A percentile compares a stretch with the other conserved stretches of the same genome.
Evolutionary conservation across 2,113 vertebrate genomes (phyloP).

Genomic region (Pomatostomus ruficeps): DNA sequence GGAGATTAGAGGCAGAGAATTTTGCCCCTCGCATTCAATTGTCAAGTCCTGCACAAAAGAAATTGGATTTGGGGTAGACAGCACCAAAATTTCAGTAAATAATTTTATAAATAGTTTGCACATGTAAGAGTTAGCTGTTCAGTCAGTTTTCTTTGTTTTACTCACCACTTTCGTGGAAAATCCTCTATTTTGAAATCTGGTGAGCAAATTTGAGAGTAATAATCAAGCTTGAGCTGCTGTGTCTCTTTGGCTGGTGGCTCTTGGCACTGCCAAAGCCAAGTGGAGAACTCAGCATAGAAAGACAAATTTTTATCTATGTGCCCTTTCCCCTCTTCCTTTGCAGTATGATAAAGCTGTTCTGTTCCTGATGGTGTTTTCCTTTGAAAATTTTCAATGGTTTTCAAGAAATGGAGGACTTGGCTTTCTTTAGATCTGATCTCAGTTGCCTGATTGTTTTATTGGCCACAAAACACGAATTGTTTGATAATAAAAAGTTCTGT

Average conservation of each 20-base stretch:
- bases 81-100: not conserved
- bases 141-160: not conserved
- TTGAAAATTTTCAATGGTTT: not conserved
- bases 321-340: not conserved
- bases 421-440: not conserved
- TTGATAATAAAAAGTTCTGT: not conserved
- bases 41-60: not conserved
- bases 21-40: not conserved
- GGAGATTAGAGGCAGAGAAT: not conserved
- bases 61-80: not conserved
- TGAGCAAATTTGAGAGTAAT: not conserved
- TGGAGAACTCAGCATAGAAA: not conserved
- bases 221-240: not conserved
- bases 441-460: not conserved
- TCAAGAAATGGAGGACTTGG: not conserved
- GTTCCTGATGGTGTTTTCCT: not conserved
- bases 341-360: not conserved
- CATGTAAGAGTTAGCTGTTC: not conserved
- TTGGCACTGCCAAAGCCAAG: rapidly evolving
- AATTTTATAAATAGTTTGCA: not conserved
- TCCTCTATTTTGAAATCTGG: not conserved
- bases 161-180: not conserved
- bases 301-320: not conserved
- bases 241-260: not conserved
- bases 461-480: not conserved